Conservation (phyloP, 2,797 vertebrate species). For the Characodon lateralis region DNA sequence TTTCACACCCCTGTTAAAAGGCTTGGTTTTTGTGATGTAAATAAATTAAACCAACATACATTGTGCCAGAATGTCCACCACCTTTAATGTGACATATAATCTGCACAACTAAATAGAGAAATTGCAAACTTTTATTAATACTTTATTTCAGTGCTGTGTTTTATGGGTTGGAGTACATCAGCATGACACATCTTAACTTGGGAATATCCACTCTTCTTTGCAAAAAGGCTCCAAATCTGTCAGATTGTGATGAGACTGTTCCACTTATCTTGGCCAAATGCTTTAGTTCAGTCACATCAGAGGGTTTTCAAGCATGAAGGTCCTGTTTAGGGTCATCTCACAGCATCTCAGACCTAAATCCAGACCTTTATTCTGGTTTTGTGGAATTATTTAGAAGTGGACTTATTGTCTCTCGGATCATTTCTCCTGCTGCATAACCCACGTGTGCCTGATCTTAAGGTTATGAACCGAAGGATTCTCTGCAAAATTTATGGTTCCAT, state of each 20-base stretch:
- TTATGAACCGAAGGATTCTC: too few species aligned
- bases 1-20: background rate
- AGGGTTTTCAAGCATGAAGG: background rate
- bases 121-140: background rate
- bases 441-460: too few species aligned
- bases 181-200: background rate
- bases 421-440: too few species aligned
- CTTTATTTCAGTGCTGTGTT: background rate
- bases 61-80: background rate
- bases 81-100: background rate
- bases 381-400: background rate
- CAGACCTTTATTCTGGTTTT: background rate
- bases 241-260: background rate
- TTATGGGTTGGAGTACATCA: background rate
- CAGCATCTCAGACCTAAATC: background rate
- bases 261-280: background rate
- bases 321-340: background rate
- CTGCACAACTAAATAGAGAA: background rate
- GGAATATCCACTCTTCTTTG: background rate
- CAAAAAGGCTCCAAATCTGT: background rate
- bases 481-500: too few species aligned
- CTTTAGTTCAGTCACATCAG: background rate
- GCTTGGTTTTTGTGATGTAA: slow-evolving; percentile 1
- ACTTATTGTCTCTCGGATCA: background rate
- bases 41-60: background rate